Evolutionary conservation across 1,140 invertebrate species (phyloP).

Genomic region (Panagrolaimus sp.): DNA sequence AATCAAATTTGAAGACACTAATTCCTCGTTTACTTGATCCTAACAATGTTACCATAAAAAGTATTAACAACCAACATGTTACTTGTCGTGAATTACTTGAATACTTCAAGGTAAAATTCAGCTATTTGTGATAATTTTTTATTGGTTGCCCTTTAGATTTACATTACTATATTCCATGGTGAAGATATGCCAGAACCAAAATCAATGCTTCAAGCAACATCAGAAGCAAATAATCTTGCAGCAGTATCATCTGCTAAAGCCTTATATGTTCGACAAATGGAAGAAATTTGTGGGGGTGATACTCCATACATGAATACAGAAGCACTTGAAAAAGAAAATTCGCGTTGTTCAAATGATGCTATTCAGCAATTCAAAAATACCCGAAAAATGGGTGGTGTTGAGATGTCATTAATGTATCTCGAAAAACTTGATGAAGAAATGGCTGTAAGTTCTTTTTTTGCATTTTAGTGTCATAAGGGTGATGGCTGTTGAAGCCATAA

Average conservation of each 20-base stretch:
- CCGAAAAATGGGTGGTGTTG: slow-evolving; percentile 55
- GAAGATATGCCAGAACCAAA: slow-evolving; percentile 96
- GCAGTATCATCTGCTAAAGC: slow-evolving; percentile 90
- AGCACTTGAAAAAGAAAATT: slow-evolving; percentile 46
- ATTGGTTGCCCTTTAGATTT: slow-evolving; percentile 61
- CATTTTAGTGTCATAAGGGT: no score
- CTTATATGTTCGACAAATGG: slow-evolving; percentile 83
- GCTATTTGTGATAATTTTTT: no score
- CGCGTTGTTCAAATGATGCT: slow-evolving; percentile 35
- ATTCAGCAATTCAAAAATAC: slow-evolving; percentile 46
- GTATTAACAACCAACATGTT: slow-evolving; percentile 86
- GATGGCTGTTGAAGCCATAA: no score
- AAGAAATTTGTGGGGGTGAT: slow-evolving; percentile 61
- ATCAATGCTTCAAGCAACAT: slow-evolving; percentile 95
- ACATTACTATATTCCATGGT: slow-evolving; percentile 87
- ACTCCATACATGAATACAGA: slow-evolving; percentile 50
- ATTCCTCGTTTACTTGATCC: slow-evolving; percentile 81
- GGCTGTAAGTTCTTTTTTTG: slow-evolving; percentile 14
- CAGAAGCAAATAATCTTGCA: slow-evolving; percentile 89
- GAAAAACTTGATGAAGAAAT: slow-evolving; percentile 54
- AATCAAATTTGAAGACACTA: slow-evolving; percentile 73
- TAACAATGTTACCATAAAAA: slow-evolving; percentile 85
- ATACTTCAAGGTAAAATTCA: slow-evolving; percentile 74
- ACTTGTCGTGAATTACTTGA: slow-evolving; percentile 84
- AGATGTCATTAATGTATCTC: slow-evolving; percentile 49